A percentile compares a stretch with the other conserved stretches of the same genome.
phyloP scores from a whole-genome alignment of 2,888 invertebrate genomes.

The Callosobruchus maculatus region DNA sequence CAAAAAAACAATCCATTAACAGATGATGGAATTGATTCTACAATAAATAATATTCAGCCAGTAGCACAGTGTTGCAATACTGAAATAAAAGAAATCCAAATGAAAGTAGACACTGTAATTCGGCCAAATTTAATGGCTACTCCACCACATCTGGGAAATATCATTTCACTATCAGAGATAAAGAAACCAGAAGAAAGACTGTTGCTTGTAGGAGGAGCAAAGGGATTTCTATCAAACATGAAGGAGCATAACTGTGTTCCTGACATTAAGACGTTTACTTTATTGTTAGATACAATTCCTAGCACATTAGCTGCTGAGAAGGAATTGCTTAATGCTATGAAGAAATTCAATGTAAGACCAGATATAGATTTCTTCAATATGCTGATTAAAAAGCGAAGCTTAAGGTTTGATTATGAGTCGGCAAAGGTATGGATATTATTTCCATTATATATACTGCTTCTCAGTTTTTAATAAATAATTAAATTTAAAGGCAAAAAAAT shows the following conservation, averaged over 20 bases:
- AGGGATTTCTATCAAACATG: conserved; percentile 77
- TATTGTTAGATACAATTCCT: conserved; percentile 70
- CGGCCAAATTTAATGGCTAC: conserved; percentile 65
- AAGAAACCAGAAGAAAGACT: conserved; percentile 63
- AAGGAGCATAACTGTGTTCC: conserved; percentile 62
- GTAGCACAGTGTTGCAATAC: neutral
- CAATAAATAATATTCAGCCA: too few relatives aligned
- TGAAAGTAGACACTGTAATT: neutral
- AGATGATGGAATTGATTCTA: too few relatives aligned
- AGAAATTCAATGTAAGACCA: conserved; percentile 56
- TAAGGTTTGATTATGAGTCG: conserved; percentile 63
- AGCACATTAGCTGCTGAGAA: conserved; percentile 64
- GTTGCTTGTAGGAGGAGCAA: conserved; percentile 74
- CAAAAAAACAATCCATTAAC: too few relatives aligned
- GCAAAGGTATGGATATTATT: conserved; percentile 51
- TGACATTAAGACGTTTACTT: conserved; percentile 74
- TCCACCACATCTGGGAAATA: conserved; percentile 58
- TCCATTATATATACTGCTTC: neutral
- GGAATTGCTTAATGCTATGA: conserved; percentile 62
- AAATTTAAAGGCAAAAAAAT: too few relatives aligned
- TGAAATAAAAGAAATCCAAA: neutral
- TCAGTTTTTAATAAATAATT: too few relatives aligned
- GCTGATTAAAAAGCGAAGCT: conserved; percentile 76
- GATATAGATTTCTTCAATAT: conserved; percentile 85
- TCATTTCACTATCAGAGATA: conserved; percentile 59